Evolutionary conservation across 1,140 invertebrate genomes (phyloP).

Genomic region (Formica exsecta): DNA sequence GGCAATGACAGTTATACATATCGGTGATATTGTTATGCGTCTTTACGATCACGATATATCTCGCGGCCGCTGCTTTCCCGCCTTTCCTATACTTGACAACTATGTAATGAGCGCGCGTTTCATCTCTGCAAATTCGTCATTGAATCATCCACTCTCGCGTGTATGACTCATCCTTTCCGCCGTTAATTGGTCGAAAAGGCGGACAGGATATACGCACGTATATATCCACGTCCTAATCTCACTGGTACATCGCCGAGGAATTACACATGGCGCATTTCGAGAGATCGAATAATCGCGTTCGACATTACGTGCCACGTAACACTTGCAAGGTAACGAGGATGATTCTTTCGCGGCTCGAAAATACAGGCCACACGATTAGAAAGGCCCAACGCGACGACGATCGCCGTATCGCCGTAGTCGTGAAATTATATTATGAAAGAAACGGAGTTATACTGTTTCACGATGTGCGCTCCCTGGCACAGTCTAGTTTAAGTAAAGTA

Average conservation of each 20-base stretch:
- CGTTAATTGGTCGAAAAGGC: conserved; percentile 37
- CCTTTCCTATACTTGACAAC: not conserved
- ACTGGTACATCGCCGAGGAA: not conserved
- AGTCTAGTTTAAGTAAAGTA: conserved; percentile 80
- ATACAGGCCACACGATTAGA: conserved; percentile 80
- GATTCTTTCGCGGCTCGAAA: conserved; percentile 68
- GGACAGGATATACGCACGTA: not conserved
- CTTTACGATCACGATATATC: not conserved
- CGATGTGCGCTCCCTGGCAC: conserved; percentile 50
- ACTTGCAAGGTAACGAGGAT: conserved; percentile 71
- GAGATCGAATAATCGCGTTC: conserved; percentile 38
- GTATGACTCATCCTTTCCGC: conserved; percentile 12
- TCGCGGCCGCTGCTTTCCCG: not conserved
- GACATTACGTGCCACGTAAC: conserved; percentile 60
- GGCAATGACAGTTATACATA: no score
- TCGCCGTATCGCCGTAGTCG: conserved; percentile 5
- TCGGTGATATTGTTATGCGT: no score
- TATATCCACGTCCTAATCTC: not conserved
- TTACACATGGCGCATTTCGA: conserved; percentile 9
- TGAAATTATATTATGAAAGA: conserved; percentile 60
- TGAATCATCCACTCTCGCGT: not conserved
- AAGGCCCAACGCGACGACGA: conserved; percentile 68
- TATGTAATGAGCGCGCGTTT: not conserved
- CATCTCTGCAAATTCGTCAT: conserved; percentile 7
- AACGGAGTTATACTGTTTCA: conserved; percentile 69